Evolutionary conservation across 2,888 invertebrate genomes (phyloP), one percentile per base, ranked within the genome.

Genomic region (Norana najaformis): DNA sequence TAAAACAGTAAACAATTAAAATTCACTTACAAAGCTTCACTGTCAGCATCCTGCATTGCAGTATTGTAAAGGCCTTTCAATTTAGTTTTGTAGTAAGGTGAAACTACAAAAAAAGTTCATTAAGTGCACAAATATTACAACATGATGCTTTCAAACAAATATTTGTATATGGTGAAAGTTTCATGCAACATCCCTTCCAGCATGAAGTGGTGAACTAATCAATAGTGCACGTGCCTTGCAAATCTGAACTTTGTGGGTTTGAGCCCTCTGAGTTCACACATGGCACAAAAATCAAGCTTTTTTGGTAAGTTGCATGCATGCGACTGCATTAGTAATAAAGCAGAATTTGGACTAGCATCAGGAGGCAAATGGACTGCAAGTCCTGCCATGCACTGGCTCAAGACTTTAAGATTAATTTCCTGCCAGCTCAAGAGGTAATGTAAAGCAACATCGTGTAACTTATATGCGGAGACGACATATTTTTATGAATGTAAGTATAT

Each of bases 41-140:
- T 96, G 91, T 97, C 96, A 0, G 98, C 97, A 93, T 98, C 98
- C 82, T 96, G 95, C 90, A 98, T 95, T 0, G 97, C 97, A 30
- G 96, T 96, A 94, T 97, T 97, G 93, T 97, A 97, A 39, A 98
- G 95, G 53, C 96, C 96, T 94, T 97, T 97, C 90, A 98, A 94
- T 95, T 98, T 98, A 94, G 96, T 96, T 95, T 96, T 95, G 90
- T 96, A 95, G 90, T 95, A 94, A 37, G 94, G 94, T 39, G 94
- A 94, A 53, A 94, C 94, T 94, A 92, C 82, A 93, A 92, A 35
- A 41, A 35, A 47, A 38, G 30, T 38, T 16, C 18, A 82, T 34
- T 35, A 39, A n/a, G 30, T n/a, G 14, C 11, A 38, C 1, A 37
- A 37, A 37, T 36, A 69, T n/a, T 69, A 69, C n/a, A n/a, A n/a